phyloP scores from a whole-genome alignment of 1,140 invertebrate genomes.

The Zaprionus lachaisei region DNA sequence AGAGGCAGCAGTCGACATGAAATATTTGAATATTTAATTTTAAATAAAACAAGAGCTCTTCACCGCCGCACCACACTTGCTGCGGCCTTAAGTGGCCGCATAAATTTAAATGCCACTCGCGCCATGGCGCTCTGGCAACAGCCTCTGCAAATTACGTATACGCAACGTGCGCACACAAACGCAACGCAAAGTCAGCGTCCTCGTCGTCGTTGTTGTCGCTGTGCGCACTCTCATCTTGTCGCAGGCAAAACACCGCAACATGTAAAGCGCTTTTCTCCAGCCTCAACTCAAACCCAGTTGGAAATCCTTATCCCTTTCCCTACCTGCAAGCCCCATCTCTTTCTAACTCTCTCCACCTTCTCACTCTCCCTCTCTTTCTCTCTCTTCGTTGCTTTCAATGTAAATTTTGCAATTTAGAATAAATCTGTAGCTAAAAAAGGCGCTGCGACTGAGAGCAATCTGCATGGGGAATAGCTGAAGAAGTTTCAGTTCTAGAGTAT shows the following conservation, averaged over 20 bases:
- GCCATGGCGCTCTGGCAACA: slow-evolving; percentile 46
- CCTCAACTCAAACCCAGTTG: slow-evolving; percentile 21
- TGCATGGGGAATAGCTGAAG: neutral
- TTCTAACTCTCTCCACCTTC: neutral
- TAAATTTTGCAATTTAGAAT: slow-evolving; percentile 55
- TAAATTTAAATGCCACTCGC: slow-evolving; percentile 78
- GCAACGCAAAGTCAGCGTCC: slow-evolving; percentile 4
- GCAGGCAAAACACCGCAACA: slow-evolving; percentile 14
- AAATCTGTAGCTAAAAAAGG: slow-evolving; percentile 55
- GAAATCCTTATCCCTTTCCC: neutral
- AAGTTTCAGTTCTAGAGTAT: neutral
- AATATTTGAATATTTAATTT: slow-evolving; percentile 77
- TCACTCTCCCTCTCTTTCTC: neutral
- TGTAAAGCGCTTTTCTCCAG: slow-evolving; percentile 42
- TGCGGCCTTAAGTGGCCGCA: slow-evolving; percentile 68
- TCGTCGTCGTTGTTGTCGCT: neutral
- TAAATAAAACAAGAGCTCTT: slow-evolving; percentile 60
- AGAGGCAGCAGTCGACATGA: slow-evolving; percentile 15
- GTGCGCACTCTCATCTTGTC: slow-evolving; percentile 9
- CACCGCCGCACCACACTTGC: slow-evolving; percentile 51
- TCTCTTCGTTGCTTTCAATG: slow-evolving; percentile 30
- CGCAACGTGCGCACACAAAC: slow-evolving; percentile 60
- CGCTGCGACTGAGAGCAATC: neutral
- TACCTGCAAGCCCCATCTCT: neutral
- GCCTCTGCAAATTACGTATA: slow-evolving; percentile 78